phyloP scores from a whole-genome alignment of 2,888 invertebrate species.

The Caenorhabditis afra region DNA sequence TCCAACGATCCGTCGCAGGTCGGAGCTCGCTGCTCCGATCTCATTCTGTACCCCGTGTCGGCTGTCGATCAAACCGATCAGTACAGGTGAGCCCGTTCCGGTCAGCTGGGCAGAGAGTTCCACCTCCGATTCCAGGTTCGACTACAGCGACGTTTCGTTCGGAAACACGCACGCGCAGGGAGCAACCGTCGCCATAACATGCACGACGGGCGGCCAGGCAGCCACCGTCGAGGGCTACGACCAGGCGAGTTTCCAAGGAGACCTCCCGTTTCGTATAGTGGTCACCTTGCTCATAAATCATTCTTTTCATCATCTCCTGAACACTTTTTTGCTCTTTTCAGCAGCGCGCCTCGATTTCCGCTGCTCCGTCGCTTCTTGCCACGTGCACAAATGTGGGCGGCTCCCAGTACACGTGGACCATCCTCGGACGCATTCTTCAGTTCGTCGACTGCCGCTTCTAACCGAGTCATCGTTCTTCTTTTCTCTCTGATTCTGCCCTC shows the following conservation, averaged over 20 bases:
- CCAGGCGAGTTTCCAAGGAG: constrained; percentile 67
- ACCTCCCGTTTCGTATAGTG: constrained; percentile 15
- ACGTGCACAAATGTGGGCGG: constrained; percentile 80
- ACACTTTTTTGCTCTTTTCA: constrained; percentile 53
- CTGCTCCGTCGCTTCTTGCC: constrained; percentile 78
- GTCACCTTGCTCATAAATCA: constrained; percentile 12
- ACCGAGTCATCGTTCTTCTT: too few species aligned
- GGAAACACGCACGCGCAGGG: constrained; percentile 80
- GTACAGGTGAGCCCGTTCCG: constrained; percentile 68
- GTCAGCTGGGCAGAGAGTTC: neutral
- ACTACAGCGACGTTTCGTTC: constrained; percentile 79
- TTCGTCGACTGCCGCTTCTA: constrained; percentile 80
- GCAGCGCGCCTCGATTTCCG: constrained; percentile 79
- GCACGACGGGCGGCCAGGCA: constrained; percentile 80
- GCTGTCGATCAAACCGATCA: constrained; percentile 80
- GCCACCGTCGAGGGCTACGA: constrained; percentile 80
- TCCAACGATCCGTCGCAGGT: constrained; percentile 79
- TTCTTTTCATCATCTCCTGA: neutral
- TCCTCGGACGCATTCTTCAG: constrained; percentile 78
- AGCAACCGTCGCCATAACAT: constrained; percentile 80
- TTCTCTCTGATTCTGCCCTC: neutral
- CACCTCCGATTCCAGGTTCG: constrained; percentile 70
- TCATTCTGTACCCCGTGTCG: constrained; percentile 80
- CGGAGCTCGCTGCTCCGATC: constrained; percentile 78
- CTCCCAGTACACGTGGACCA: constrained; percentile 80